These are phyloP conservation scores for Manacus vitellinus DNA, from an alignment of 2,113 vertebrate species.

Conservation along the genomic window DNA sequence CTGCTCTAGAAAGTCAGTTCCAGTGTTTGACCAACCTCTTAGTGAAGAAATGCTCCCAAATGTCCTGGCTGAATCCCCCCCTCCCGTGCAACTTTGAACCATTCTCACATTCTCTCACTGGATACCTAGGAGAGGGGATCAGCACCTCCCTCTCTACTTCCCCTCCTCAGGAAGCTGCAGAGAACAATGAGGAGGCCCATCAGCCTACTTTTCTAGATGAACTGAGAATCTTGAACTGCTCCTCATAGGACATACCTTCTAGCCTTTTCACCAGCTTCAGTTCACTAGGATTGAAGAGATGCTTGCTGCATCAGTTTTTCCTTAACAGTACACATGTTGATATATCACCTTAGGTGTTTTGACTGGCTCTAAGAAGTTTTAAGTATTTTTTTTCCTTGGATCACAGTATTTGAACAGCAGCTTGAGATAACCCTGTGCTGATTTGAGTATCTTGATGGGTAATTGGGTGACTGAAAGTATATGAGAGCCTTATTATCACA, in stretches of 20 bases:
- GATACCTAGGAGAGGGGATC: background rate
- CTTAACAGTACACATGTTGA: background rate
- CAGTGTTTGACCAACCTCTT: background rate
- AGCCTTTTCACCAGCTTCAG: background rate
- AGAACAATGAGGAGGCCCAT: background rate
- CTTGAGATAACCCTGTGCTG: background rate
- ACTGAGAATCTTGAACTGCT: background rate
- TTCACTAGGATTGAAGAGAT: background rate
- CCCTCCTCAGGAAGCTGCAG: background rate
- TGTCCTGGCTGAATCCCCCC: background rate
- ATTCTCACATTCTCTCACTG: accelerated
- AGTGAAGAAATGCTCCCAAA: background rate
- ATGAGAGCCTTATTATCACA: background rate
- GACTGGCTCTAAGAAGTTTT: background rate
- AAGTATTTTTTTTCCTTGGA: background rate
- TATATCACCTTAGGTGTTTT: background rate
- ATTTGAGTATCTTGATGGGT: background rate
- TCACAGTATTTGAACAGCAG: background rate
- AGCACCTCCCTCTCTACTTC: background rate
- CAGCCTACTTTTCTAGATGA: background rate
- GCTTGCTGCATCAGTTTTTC: background rate
- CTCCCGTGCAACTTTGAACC: background rate
- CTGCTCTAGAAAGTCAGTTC: background rate
- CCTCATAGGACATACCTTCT: accelerated
- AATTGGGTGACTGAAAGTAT: background rate